Evolutionary conservation across 1,140 invertebrate genomes (phyloP).

Genomic region (Triops longicaudatus): DNA sequence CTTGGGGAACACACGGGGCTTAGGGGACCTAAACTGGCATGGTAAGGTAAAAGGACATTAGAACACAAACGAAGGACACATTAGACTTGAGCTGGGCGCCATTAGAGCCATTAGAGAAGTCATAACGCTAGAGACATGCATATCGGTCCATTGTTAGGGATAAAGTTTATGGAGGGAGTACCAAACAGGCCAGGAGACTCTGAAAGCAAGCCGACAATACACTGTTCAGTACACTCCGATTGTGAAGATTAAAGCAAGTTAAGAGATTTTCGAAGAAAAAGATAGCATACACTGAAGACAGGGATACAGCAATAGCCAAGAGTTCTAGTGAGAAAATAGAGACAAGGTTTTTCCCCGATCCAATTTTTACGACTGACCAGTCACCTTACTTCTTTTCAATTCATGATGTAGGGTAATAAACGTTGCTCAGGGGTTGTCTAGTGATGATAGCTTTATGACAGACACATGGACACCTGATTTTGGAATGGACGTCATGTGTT

Average conservation of each 20-base stretch:
- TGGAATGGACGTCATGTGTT: background rate
- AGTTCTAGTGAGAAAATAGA: background rate
- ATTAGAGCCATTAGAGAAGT: conserved; percentile 12
- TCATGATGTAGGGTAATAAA: background rate
- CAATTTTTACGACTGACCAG: background rate
- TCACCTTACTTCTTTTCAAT: background rate
- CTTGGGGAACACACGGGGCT: conserved; percentile 5
- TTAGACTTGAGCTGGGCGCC: background rate
- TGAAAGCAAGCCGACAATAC: conserved; percentile 3
- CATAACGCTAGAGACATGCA: conserved; percentile 11
- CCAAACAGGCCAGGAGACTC: background rate
- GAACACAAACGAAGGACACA: conserved; percentile 2
- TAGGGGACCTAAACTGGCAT: background rate
- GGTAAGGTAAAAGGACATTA: conserved; percentile 8
- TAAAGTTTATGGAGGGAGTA: conserved; percentile 9
- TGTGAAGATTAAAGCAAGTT: conserved; percentile 1
- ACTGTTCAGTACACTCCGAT: background rate
- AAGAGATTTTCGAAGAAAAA: background rate
- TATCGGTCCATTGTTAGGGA: background rate
- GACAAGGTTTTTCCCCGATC: background rate
- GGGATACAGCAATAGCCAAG: background rate
- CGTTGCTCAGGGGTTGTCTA: conserved; percentile 4
- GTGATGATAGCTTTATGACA: conserved; percentile 4
- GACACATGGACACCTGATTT: conserved; percentile 14
- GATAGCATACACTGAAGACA: background rate